A percentile compares a stretch with the other conserved stretches of the same genome.
phyloP scores from a whole-genome alignment of 2,113 vertebrate species.

The Neoarius graeffei region DNA sequence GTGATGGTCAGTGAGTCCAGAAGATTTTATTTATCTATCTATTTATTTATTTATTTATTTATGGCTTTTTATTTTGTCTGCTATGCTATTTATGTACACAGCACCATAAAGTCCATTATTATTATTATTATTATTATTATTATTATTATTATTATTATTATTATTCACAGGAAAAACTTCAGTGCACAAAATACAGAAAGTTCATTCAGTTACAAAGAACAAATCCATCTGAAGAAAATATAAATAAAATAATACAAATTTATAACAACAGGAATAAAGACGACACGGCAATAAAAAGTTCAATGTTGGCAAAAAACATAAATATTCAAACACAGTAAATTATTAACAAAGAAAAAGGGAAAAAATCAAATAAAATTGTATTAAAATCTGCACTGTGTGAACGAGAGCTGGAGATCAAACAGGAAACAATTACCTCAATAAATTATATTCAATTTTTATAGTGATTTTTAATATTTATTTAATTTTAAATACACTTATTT shows the following conservation, averaged over 20 bases:
- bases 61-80: background rate
- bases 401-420: background rate
- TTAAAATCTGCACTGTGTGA: background rate
- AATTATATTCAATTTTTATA: background rate
- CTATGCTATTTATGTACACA: background rate
- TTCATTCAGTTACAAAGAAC: background rate
- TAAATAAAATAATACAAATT: background rate
- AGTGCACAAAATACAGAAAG: background rate
- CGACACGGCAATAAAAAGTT: background rate
- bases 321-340: background rate
- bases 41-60: background rate
- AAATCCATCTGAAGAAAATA: background rate
- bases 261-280: background rate
- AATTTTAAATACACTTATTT: background rate
- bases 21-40: background rate
- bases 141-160: conserved; percentile 6
- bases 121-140: background rate
- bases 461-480: background rate
- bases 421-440: background rate
- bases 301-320: background rate
- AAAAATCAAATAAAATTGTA: background rate
- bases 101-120: background rate
- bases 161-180: background rate
- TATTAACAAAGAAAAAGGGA: background rate
- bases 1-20: background rate